Conservation (phyloP, 35 echinoderm and acorn worm species). For the Lytechinus variegatus region DNA sequence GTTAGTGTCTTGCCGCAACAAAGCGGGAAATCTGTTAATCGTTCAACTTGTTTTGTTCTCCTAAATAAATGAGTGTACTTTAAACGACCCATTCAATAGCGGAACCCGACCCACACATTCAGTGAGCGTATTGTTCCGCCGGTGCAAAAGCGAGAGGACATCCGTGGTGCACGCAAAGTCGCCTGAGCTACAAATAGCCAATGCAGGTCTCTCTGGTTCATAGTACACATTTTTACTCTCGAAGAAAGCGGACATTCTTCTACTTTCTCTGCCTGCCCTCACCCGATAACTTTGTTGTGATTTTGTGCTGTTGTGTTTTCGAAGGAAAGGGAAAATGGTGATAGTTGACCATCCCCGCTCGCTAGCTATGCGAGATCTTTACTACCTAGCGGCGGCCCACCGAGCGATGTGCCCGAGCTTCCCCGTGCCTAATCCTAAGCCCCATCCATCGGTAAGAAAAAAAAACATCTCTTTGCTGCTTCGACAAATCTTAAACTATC, state of each 20-base stretch:
- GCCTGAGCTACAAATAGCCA: not conserved
- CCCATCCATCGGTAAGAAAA: not conserved
- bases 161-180: not conserved
- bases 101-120: not conserved
- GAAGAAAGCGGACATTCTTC: not conserved
- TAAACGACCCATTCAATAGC: not conserved
- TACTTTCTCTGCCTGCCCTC: not conserved
- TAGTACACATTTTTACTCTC: not conserved
- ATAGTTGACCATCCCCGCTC: not conserved
- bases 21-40: not conserved
- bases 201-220: not conserved
- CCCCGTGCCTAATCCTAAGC: slow-evolving; percentile 26
- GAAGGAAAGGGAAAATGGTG: not conserved
- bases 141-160: not conserved
- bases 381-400: not conserved
- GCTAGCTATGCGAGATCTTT: slow-evolving; percentile 8
- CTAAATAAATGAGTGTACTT: not conserved
- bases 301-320: not conserved
- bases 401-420: slow-evolving; percentile 26
- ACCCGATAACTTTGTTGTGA: not conserved
- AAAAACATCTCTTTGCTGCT: not conserved
- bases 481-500: no score
- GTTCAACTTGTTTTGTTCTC: not conserved
- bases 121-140: not conserved
- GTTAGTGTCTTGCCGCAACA: not conserved